Evolutionary conservation across 1,140 invertebrate genomes (phyloP).

Genomic region (Arctopsyche grandis): DNA sequence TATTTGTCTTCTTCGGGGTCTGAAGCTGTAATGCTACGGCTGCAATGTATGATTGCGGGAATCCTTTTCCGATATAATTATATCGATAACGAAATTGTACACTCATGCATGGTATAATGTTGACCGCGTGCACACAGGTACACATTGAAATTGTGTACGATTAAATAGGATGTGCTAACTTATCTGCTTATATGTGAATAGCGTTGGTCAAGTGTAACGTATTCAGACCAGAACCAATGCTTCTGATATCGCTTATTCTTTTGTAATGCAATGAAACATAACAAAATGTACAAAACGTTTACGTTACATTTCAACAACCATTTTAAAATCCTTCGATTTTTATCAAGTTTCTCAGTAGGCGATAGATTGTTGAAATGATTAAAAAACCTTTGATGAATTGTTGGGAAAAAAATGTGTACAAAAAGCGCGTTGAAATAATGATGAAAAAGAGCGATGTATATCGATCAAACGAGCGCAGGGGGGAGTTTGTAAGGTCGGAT

Average conservation of each 20-base stretch:
- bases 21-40: slow-evolving; percentile 1
- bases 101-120: background rate
- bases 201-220: too few relatives aligned
- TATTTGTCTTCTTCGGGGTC: slow-evolving; percentile 12
- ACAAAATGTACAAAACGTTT: too few relatives aligned
- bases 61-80: slow-evolving; percentile 27
- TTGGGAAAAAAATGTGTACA: background rate
- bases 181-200: too few relatives aligned
- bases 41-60: slow-evolving; percentile 18
- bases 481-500: slow-evolving; percentile 10
- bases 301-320: too few relatives aligned
- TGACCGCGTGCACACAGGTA: background rate
- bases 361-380: too few relatives aligned
- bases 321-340: too few relatives aligned
- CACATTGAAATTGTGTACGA: too few relatives aligned
- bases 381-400: background rate
- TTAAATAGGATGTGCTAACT: too few relatives aligned
- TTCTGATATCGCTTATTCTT: too few relatives aligned
- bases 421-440: background rate
- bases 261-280: too few relatives aligned
- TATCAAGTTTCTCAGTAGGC: too few relatives aligned
- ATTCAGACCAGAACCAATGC: too few relatives aligned
- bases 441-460: slow-evolving; percentile 14
- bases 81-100: slow-evolving; percentile 20
- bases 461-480: background rate